Evolutionary conservation across 23 tunicate species (phyloP), one percentile per base, ranked within the genome.

Genomic region (Clavelina lepadiformis): DNA sequence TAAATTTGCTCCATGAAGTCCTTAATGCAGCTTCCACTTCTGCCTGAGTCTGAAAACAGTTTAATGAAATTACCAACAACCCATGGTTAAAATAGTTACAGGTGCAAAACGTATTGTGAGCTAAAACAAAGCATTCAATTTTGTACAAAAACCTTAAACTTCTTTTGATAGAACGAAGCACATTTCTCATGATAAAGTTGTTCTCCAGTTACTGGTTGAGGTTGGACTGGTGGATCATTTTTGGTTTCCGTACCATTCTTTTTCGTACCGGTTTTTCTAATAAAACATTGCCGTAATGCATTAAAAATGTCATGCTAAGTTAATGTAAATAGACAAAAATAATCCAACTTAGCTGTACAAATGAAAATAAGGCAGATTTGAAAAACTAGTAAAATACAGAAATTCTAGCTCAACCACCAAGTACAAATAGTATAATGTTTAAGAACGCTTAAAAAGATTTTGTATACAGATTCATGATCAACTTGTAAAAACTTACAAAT

Each of bases 201-300:
- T 57, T 89, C 97, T 1, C 97, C 97, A 22, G 97, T 89, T 20
- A 89, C 68, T 7, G 97, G 74, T 56, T 82, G 65, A 4, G 79
- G 67, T 24, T 73, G 65, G n/a, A 35, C 29, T 11, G 68, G 57
- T 15, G 24, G 56, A 11, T 36, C 26, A 3, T 46, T 46, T 1
- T 61, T 18, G 1, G 63, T 11, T 36, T 71, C 76, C 29, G 69
- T 30, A 28, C 72, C 74, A 65, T 61, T 82, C 53, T 68, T 47
- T 45, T 65, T 51, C 68, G 33, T 31, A 3, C 50, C 75, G 31
- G 52, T 51, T 32, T 69, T 55, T 6, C 63, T 69, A 33, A 19
- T 36, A 35, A 7, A 11, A 15, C 6, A 53, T 6, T 11, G n/a
- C 15, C 49, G 49, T n/a, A n/a, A n/a, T n/a, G n/a, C n/a, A n/a